Base-by-base conservation (phyloP, 2,113 vertebrate genomes). In the Ctenomys sociabilis region DNA sequence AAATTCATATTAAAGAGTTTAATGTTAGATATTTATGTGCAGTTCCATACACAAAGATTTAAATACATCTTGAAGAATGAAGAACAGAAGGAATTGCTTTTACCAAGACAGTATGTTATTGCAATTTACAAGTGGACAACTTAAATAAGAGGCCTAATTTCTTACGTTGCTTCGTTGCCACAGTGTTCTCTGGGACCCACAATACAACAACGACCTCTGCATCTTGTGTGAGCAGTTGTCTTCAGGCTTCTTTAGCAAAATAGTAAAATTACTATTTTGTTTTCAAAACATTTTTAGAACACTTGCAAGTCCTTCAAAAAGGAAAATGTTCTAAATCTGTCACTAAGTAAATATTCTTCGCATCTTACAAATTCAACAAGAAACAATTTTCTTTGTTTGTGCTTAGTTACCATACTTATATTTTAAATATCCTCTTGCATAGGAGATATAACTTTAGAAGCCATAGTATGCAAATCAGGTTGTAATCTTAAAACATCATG, bases 381-480 rank as follows among this genome's bases (percentile, higher is more conserved):
- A 90, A 93, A 19, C 7, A 95, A 68, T 97, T 97, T 98, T 96
- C 54, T 78, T 95, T 92, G 35, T n/a, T 90, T 54, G 49, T 64
- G 68, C n/a, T 87, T 94, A 3, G 3, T 78, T 94, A 95, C 84
- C 52, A 30, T 72, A 88, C 2, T 1, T 66, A 43, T 10, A 49
- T 93, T 97, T 90, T 43, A 96, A 96, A 72, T 96, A 68, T 63
- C 26, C 0, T 78, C 59, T 30, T 84, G 59, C 54, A 59, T 21
- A 95, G 35, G 59, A 91, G 13, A 12, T 87, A 54, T 22, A 80
- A 92, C 66, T 90, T 90, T 89, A 85, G 77, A 95, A 97, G 5
- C 13, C 77, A 10, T 61, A 89, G 78, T 68, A 92, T 95, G 64
- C 54, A 92, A 85, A 72, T 59, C 95, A 90, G 95, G 22, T 45